Conservation (phyloP, 2,113 vertebrate species). For the Spilogale gracilis region DNA sequence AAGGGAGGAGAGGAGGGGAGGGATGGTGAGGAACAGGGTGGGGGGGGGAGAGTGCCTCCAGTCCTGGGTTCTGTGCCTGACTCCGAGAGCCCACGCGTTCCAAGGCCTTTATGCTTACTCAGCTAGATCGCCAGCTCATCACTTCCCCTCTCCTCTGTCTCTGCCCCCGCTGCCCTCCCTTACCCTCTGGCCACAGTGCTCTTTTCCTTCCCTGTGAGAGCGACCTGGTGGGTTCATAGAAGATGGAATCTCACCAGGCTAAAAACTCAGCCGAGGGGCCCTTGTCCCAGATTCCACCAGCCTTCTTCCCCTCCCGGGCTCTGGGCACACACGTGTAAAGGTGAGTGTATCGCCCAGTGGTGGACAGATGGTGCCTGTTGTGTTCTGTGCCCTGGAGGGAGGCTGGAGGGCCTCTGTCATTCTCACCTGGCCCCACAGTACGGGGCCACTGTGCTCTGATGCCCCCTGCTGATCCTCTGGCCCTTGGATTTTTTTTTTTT, state of each 20-base stretch:
- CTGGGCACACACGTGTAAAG: not conserved
- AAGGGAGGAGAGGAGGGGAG: too few relatives aligned
- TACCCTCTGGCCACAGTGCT: not conserved
- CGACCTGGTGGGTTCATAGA: not conserved
- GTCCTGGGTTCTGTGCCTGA: not conserved
- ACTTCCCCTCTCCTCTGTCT: not conserved
- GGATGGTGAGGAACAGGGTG: not conserved
- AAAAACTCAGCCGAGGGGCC: not conserved
- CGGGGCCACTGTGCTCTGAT: too few relatives aligned
- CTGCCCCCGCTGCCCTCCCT: not conserved
- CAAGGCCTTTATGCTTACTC: not conserved
- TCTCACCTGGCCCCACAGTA: not conserved
- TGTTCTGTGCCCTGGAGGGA: not conserved
- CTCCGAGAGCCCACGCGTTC: too few relatives aligned
- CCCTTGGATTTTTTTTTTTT: too few relatives aligned
- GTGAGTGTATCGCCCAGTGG: not conserved
- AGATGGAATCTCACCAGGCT: not conserved
- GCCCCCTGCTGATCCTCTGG: not conserved
- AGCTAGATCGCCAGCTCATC: rapidly evolving
- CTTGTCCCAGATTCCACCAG: not conserved
- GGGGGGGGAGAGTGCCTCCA: not conserved
- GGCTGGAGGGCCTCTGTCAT: not conserved
- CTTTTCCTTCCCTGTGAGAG: not conserved
- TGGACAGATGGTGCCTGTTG: not conserved
- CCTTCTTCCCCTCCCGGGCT: not conserved